phyloP scores from a whole-genome alignment of 2,797 vertebrate genomes.

The Catharus ustulatus region DNA sequence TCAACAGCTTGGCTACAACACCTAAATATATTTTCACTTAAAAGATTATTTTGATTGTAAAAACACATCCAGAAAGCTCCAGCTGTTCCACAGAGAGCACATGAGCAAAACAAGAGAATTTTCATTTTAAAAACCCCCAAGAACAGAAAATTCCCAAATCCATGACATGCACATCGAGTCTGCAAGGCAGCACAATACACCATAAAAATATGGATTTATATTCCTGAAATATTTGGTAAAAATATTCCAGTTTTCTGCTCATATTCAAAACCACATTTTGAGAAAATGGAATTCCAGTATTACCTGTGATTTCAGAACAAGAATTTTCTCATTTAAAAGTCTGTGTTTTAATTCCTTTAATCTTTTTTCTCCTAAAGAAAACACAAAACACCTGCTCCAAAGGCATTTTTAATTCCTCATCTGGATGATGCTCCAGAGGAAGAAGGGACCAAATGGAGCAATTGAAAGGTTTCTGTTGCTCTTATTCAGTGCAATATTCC shows the following conservation, averaged over 20 bases:
- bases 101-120: not conserved
- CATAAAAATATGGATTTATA: not conserved
- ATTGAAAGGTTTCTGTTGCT: not conserved
- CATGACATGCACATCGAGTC: accelerated
- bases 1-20: not conserved
- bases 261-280: not conserved
- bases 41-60: not conserved
- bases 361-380: not conserved
- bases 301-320: not conserved
- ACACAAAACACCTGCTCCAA: not conserved
- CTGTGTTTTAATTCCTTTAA: not conserved
- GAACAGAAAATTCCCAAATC: not conserved
- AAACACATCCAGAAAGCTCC: not conserved
- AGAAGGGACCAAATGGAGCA: not conserved
- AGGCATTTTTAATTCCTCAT: not conserved
- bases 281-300: not conserved
- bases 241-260: not conserved
- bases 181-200: not conserved
- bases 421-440: not conserved
- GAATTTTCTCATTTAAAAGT: not conserved
- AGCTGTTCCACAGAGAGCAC: not conserved
- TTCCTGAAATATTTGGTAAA: not conserved
- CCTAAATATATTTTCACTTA: not conserved
- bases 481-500: not conserved
- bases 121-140: not conserved